Evolutionary conservation across 2,797 vertebrate species (phyloP).

Genomic region (Morus bassanus): DNA sequence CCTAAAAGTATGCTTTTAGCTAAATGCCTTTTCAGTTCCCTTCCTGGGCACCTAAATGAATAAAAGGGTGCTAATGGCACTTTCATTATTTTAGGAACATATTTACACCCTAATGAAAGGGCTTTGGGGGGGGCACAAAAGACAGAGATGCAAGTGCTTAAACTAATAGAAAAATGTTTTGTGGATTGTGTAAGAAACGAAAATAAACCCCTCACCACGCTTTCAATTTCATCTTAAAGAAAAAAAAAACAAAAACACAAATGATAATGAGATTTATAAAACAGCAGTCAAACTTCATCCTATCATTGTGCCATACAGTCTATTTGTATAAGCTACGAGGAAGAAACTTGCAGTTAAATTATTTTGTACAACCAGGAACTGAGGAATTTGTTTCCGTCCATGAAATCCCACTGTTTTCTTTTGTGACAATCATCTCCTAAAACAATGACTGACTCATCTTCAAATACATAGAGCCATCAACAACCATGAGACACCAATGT

Average conservation of each 20-base stretch:
- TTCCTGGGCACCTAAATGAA: slow-evolving; percentile 55
- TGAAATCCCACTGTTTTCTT: neutral
- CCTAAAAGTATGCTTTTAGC: slow-evolving; percentile 47
- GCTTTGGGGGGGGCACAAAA: slow-evolving; percentile 37
- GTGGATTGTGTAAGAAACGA: neutral
- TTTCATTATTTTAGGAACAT: slow-evolving; percentile 64
- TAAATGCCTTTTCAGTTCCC: slow-evolving; percentile 53
- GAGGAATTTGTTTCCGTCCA: neutral
- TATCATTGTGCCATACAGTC: neutral
- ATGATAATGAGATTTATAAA: neutral
- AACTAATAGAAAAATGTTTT: slow-evolving; percentile 52
- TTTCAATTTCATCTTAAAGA: neutral
- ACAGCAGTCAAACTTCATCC: neutral
- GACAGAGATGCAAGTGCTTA: neutral
- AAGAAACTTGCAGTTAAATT: neutral
- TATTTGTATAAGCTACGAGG: neutral
- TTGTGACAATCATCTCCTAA: neutral
- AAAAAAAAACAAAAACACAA: neutral
- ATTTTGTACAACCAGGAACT: neutral
- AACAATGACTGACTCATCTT: neutral
- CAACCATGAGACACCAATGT: neutral
- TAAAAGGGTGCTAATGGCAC: slow-evolving; percentile 45
- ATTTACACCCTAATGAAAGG: slow-evolving; percentile 59
- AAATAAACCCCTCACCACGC: neutral
- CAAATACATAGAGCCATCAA: neutral